These are phyloP conservation scores for Epizoanthus ramosus DNA, from an alignment of 92 coral and sea anemone species.

Conservation along the genomic window DNA sequence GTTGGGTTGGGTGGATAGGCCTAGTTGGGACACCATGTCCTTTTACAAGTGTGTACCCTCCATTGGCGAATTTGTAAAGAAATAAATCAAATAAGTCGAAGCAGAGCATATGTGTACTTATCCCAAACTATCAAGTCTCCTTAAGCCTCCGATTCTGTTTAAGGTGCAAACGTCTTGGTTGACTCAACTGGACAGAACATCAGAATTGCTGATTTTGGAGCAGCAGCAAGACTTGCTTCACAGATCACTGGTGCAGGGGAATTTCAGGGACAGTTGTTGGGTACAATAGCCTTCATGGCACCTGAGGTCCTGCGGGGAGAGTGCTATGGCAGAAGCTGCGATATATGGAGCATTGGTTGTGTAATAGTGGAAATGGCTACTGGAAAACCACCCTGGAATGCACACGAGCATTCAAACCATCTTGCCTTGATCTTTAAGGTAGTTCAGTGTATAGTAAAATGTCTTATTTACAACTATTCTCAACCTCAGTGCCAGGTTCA, in stretches of 20 bases:
- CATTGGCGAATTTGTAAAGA: too few species aligned
- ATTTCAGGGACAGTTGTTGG: slow-evolving; percentile 94
- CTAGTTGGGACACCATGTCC: too few species aligned
- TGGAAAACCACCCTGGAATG: slow-evolving; percentile 98
- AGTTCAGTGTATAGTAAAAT: too few species aligned
- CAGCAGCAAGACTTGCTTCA: slow-evolving; percentile 91
- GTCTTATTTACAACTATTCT: too few species aligned
- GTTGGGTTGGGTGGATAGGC: too few species aligned
- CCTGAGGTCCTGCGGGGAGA: slow-evolving; percentile 98
- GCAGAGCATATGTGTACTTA: too few species aligned
- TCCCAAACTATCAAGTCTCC: too few species aligned
- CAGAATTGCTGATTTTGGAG: slow-evolving; percentile 96
- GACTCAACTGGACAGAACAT: slow-evolving; percentile 94
- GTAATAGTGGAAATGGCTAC: slow-evolving; percentile 93
- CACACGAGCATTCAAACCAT: slow-evolving; percentile 96
- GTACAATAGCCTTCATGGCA: slow-evolving; percentile 99
- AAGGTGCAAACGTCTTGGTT: slow-evolving; percentile 91
- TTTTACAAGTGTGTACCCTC: too few species aligned
- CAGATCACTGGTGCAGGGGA: slow-evolving; percentile 95
- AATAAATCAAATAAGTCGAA: too few species aligned
- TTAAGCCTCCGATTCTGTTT: not conserved
- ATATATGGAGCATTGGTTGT: slow-evolving; percentile 97
- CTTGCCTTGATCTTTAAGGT: slow-evolving; percentile 95
- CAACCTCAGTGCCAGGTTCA: too few species aligned
- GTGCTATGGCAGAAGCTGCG: slow-evolving; percentile 96